Percentiles rank a stretch among this genome's conserved stretches.
phyloP scores from a whole-genome alignment of 2,113 vertebrate species.

The Eulemur macaco region DNA sequence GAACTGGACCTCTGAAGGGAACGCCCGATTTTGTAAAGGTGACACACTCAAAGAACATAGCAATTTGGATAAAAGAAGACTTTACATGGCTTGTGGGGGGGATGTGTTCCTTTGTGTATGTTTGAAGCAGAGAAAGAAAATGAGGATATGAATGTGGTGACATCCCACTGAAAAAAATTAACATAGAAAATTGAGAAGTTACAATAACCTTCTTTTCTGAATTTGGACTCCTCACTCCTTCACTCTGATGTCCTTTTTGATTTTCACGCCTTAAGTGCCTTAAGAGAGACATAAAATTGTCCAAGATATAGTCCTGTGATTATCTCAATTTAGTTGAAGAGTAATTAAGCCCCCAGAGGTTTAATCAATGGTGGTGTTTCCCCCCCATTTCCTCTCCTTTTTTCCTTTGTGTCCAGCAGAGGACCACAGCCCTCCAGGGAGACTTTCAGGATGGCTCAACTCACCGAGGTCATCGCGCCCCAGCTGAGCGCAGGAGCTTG shows the following conservation, averaged over 20 bases:
- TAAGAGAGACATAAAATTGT: neutral
- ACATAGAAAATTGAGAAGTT: neutral
- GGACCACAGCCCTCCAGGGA: neutral
- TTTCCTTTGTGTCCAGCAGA: neutral
- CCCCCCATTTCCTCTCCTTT: neutral
- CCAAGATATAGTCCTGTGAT: neutral
- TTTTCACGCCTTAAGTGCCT: neutral
- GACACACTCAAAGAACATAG: neutral
- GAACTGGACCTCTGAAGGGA: neutral
- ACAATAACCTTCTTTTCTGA: neutral
- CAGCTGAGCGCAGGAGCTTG: neutral
- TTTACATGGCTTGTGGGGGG: neutral
- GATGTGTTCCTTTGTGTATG: neutral
- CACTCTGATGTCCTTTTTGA: neutral
- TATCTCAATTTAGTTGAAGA: neutral
- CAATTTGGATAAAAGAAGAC: neutral
- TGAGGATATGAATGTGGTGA: neutral
- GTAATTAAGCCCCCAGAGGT: neutral
- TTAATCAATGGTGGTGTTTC: neutral
- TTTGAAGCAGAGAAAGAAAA: constrained; percentile 9
- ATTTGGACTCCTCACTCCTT: neutral
- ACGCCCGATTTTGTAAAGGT: neutral
- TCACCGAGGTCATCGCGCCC: neutral
- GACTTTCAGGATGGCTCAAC: neutral
- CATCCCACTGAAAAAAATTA: constrained; percentile 1